Evolutionary conservation across 2,113 vertebrate species (phyloP), one percentile per base, ranked within the genome.

Genomic region (Chunga burmeisteri): DNA sequence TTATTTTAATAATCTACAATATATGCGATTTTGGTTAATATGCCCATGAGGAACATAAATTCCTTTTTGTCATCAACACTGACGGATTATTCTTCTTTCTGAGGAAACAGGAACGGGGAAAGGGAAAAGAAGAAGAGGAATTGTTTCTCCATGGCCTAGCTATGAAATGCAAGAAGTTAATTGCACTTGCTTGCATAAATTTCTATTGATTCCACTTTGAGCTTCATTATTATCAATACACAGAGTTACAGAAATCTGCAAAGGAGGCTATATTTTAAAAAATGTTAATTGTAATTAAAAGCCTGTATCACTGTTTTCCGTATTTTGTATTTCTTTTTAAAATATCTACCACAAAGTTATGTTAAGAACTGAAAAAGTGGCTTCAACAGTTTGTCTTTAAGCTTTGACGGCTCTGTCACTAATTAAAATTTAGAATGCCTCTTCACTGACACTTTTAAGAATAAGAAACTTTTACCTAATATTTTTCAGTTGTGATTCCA

Each of bases 401-500:
- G 63, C 52, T 72, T 16, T 4, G 2, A 14, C 49, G 70, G 40
- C n/a, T 89, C 81, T 38, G 56, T 16, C 52, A 5, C 20, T 26
- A 27, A 62, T 10, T 21, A 68, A 38, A 78, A 50, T 26, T 22
- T 0, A 4, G n/a, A 56, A 61, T 6, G 10, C 34, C 38, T 73
- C 66, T 72, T 52, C 74, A 61, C 44, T 1, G 34, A 26, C 10
- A 1, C 27, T 77, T 66, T 27, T 13, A 58, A 79, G 30, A 55
- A 9, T 0, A 34, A 32, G 29, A 20, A 80, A 70, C 12, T 44
- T 97, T 97, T 96, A 99, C 99, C 99, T 98, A 88, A 99, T 99
- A 84, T 94, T 99, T 98, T 99, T 99, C 81, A 99, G 97, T 70
- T 99, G 98, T 2, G 98, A 98, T 74, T 99, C 99, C 75, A 99